Evolutionary conservation across 2,797 vertebrate genomes (phyloP), one percentile per base, ranked within the genome.

Genomic region (Oophaga sylvatica): DNA sequence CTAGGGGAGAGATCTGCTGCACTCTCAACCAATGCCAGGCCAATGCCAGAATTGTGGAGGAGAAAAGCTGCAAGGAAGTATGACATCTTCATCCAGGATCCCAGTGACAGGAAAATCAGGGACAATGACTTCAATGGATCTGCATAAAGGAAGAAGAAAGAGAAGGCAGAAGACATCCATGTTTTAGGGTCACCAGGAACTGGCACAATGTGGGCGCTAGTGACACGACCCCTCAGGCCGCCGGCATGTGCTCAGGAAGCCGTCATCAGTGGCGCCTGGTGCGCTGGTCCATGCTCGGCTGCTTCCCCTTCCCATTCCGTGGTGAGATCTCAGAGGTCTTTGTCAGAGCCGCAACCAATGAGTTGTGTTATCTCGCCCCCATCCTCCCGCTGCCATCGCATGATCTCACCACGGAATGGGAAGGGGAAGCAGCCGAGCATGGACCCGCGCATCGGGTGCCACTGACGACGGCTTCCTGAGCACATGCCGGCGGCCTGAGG

Each of bases 21-120:
- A 41, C 35, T 41, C 35, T 41, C 35, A 41, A 26, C 26, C 26
- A 26, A 26, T 26, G 26, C 26, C 26, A 26, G 26, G 26, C 26
- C 26, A 26, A 26, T 26, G 26, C 26, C 26, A 26, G 26, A 26
- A 26, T 26, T 91, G 89, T 11, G 93, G 89, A 0, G 93, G 93
- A 0, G 87, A 93, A 91, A 98, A 99, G 90, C 96, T 96, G 90
- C 98, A 99, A 92, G 53, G 92, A 81, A 99, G 93, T 0, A 91
- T 92, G 84, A 94, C 89, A 0, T 99, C 95, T 0, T 84, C 90
- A 80, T 96, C 96, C 0, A 97, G 94, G 78, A 97, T 93, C 45
- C 95, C 97, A 87, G 98, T 96, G 92, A 98, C 95, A 0, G 97
- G 97, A 57, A 95, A 94, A 56, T 97, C 95, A 0, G 97, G 96